phyloP scores from a whole-genome alignment of 1,140 invertebrate species.

The Agrilus planipennis region DNA sequence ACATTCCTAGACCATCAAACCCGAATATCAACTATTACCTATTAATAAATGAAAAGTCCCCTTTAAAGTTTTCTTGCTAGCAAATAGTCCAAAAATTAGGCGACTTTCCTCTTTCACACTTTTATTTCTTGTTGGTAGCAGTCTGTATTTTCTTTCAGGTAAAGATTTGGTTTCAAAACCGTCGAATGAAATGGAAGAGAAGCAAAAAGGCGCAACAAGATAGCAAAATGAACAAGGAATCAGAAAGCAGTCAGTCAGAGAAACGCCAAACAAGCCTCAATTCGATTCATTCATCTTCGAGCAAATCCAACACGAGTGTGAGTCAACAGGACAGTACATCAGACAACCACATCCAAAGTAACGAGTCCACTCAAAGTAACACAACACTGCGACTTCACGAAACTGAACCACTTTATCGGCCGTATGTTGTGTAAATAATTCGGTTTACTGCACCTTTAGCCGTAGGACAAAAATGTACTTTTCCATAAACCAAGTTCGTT shows the following conservation, averaged over 20 bases:
- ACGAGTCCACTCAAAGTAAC: slow-evolving; percentile 8
- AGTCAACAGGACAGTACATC: slow-evolving; percentile 5
- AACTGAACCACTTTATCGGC: slow-evolving; percentile 30
- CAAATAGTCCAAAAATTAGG: too few relatives aligned
- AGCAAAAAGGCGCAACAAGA: slow-evolving; percentile 89
- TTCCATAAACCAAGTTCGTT: too few relatives aligned
- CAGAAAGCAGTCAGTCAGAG: slow-evolving; percentile 12
- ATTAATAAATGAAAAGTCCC: too few relatives aligned
- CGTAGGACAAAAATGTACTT: too few relatives aligned
- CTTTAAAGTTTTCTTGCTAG: too few relatives aligned
- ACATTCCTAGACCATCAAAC: too few relatives aligned
- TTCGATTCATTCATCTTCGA: slow-evolving; percentile 5
- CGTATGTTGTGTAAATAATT: slow-evolving; percentile 33
- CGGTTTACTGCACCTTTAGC: too few relatives aligned
- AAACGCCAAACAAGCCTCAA: slow-evolving; percentile 8
- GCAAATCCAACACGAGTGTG: neutral
- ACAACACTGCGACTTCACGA: slow-evolving; percentile 18
- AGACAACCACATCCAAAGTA: slow-evolving; percentile 7
- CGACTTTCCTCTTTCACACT: too few relatives aligned
- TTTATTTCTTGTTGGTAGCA: neutral
- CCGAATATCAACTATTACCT: too few relatives aligned
- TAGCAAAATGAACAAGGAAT: slow-evolving; percentile 33
- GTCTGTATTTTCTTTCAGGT: slow-evolving; percentile 45
- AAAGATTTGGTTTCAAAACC: slow-evolving; percentile 94
- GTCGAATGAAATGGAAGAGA: slow-evolving; percentile 91